These are phyloP conservation scores for Sitobion miscanthi DNA, from an alignment of 1,140 invertebrate species.

Conservation along the genomic window DNA sequence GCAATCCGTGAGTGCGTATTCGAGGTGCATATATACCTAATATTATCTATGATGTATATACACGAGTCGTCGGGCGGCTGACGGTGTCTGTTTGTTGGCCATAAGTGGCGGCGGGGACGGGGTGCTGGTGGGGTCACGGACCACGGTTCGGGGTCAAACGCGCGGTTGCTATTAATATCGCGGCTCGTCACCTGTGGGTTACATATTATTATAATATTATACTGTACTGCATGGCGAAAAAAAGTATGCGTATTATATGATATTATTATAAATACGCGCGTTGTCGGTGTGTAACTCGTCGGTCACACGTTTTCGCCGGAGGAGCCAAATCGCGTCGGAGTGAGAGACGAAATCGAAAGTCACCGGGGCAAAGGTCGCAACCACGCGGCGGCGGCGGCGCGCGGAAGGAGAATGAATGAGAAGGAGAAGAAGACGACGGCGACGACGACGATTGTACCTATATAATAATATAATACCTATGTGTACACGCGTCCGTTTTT, in stretches of 20 bases:
- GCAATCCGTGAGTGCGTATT: neutral
- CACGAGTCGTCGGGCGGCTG: neutral
- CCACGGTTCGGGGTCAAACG: slow-evolving; percentile 37
- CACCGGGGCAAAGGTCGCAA: slow-evolving; percentile 30
- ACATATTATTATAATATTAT: neutral
- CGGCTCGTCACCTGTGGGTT: neutral
- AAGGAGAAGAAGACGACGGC: neutral
- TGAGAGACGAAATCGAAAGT: slow-evolving; percentile 39
- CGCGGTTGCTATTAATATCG: slow-evolving; percentile 43
- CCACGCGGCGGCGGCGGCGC: too few relatives aligned
- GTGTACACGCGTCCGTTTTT: neutral
- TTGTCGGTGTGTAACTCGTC: slow-evolving; percentile 22
- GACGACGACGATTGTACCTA: neutral
- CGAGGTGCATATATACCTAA: neutral
- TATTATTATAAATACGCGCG: neutral
- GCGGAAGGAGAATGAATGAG: neutral
- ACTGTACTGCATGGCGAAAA: neutral
- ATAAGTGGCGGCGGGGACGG: neutral
- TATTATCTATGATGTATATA: neutral
- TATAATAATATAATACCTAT: neutral
- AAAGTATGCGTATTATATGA: neutral
- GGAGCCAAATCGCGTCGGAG: neutral
- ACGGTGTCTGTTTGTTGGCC: neutral
- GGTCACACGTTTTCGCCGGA: slow-evolving; percentile 33
- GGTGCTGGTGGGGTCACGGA: neutral